A percentile compares a stretch with the other conserved stretches of the same genome.
These are phyloP conservation scores for Malurus leucopterus DNA, from an alignment of 2,797 vertebrate species.

Conservation along the genomic window DNA sequence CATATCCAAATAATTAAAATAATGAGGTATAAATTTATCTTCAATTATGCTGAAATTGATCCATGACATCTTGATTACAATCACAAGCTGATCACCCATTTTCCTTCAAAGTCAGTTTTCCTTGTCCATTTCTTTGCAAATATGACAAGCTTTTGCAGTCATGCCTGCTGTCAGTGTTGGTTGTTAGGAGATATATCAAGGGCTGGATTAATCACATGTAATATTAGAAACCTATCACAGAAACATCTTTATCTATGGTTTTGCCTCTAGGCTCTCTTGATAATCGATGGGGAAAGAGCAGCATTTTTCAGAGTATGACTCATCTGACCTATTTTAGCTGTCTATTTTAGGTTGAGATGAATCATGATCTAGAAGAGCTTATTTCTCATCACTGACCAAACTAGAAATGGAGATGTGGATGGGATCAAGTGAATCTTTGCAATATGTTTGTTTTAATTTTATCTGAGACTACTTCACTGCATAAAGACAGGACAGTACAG, in stretches of 20 bases:
- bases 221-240: neutral
- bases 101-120: neutral
- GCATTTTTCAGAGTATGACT: constrained; percentile 1
- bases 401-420: neutral
- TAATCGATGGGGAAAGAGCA: neutral
- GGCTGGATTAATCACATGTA: neutral
- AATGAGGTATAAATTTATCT: neutral
- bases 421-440: neutral
- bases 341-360: neutral
- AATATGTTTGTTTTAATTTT: neutral
- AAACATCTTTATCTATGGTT: neutral
- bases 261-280: neutral
- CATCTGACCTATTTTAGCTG: constrained; percentile 8
- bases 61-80: neutral
- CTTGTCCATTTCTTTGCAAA: neutral
- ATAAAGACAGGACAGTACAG: neutral
- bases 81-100: neutral
- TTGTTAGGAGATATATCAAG: neutral
- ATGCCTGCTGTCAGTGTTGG: neutral
- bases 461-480: neutral
- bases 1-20: neutral
- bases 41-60: neutral
- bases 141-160: neutral
- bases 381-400: neutral
- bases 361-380: neutral